Base-by-base conservation (phyloP, 1,140 invertebrate genomes). In the Zaprionus capensis region DNA sequence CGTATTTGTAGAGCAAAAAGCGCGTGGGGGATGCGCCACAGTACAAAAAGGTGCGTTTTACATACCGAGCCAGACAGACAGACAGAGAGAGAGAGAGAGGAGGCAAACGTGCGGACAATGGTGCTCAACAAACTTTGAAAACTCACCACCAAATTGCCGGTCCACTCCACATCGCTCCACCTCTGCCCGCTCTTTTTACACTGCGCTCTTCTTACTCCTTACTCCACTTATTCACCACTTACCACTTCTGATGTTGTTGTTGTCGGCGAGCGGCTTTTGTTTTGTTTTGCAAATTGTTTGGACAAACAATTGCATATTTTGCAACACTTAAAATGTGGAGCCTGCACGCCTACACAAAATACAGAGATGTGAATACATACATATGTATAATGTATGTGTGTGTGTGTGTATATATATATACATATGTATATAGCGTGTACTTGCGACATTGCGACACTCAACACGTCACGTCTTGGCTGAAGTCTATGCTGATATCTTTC, bases 221-320 rank as follows among this genome's bases (percentile, higher is more conserved):
- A 20, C 34, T 24, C 22, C 49, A 24, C 11, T 59, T 15, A 17
- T 49, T 62, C 49, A 24, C 31, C 31, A 12, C n/a, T 59, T 12
- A 22, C 20, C 38, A 31, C 34, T 56, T 46, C n/a, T 38, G 53
- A 56, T 65, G 44, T 38, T 57, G 46, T 59, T 76, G 28, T 59
- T 67, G 62, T 36, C 7, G 26, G 1, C 24, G 20, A 17, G 20
- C 44, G 59, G 31, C 22, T 63, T 67, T 61, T 69, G 36, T 79
- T 57, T 55, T 69, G 49, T 74, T 78, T 82, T 51, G 46, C 70
- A 81, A 78, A 78, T 81, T 82, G 80, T 76, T 82, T 78, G 80
- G 59, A 68, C 76, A 82, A 82, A 82, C 80, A 80, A 83, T 83
- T 83, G 76, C 72, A 76, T 71, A 79, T 79, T 82, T 78, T 68